Evolutionary conservation across 2,888 invertebrate species (phyloP), one percentile per base, ranked within the genome.

Genomic region (Rhodophaea formosa): DNA sequence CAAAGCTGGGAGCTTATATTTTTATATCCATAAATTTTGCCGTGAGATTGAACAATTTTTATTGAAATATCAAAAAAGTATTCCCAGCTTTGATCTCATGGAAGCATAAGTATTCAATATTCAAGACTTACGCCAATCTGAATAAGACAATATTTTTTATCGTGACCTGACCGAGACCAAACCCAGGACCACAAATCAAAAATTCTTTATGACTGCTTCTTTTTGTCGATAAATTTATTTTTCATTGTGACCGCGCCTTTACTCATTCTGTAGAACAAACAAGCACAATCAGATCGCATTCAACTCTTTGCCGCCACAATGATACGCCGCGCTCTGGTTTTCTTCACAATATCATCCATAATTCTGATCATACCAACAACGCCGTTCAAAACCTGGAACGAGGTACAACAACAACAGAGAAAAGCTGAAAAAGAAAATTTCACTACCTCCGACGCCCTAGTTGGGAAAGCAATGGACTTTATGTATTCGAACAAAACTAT

Each of bases 401-500:
- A 85, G 16, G 62, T 83, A 1, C 78, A 77, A 35, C 62, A 74
- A 6, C 72, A 78, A 49, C 72, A 71, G 60, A 69, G 63, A 57
- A 78, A 69, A 42, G 35, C 69, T 1, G 71, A 79, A 56, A 75
- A 78, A 0, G 76, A 82, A 1, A 59, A 70, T 0, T 77, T 76
- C 44, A 79, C 64, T 23, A 67, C 75, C 0, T 71, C 84, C 1
- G 88, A 88, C 49, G 60, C 67, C 0, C 59, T 83, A 8, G 83
- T 87, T 1, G 86, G 87, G 0, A 85, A 80, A 58, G 86, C 85
- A 0, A 84, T 88, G 80, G 84, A 88, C 60, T 84, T 87, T 5
- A 77, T 87, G 1, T 84, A 88, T 62, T 88, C 88, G 0, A 87
- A 88, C 56, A 80, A 72, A 64, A 86, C 87, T 0, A 64, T 89